Evolutionary conservation across 2,113 vertebrate species (phyloP).

Genomic region (Lathamus discolor): DNA sequence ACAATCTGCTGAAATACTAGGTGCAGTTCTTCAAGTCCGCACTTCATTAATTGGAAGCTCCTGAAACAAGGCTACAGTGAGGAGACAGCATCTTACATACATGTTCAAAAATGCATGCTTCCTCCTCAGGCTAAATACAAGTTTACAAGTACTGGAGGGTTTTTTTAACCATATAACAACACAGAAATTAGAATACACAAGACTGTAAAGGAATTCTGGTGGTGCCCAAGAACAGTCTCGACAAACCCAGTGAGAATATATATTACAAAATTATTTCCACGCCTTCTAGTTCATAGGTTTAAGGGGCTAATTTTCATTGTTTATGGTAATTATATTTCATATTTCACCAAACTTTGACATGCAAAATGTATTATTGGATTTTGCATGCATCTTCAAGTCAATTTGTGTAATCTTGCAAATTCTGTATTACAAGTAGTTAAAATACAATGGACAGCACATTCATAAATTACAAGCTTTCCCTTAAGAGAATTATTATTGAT

Average conservation of each 20-base stretch:
- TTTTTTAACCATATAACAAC: not conserved
- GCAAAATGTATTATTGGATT: slow-evolving; percentile 21
- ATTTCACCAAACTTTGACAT: slow-evolving; percentile 38
- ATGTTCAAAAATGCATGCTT: not conserved
- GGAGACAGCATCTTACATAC: not conserved
- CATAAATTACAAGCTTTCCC: slow-evolving; percentile 2
- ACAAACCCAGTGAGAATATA: slow-evolving; percentile 9
- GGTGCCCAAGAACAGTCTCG: not conserved
- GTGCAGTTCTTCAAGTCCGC: not conserved
- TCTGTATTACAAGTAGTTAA: slow-evolving; percentile 15
- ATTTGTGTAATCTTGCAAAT: not conserved
- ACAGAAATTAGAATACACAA: not conserved
- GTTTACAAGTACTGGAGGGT: accelerated
- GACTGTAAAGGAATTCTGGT: not conserved
- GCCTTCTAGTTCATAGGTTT: not conserved
- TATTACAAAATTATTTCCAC: slow-evolving; percentile 34
- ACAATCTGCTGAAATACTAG: not conserved
- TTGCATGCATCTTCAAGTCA: not conserved
- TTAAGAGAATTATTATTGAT: slow-evolving; percentile 35
- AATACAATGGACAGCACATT: not conserved
- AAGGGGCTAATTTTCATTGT: slow-evolving; percentile 3
- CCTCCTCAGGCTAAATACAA: not conserved
- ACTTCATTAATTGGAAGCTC: not conserved
- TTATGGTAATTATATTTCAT: not conserved
- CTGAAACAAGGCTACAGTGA: not conserved